Percentiles rank a stretch among this genome's conserved stretches.
Conservation (phyloP, 2,113 vertebrate genomes). For the Anguilla japonica region DNA sequence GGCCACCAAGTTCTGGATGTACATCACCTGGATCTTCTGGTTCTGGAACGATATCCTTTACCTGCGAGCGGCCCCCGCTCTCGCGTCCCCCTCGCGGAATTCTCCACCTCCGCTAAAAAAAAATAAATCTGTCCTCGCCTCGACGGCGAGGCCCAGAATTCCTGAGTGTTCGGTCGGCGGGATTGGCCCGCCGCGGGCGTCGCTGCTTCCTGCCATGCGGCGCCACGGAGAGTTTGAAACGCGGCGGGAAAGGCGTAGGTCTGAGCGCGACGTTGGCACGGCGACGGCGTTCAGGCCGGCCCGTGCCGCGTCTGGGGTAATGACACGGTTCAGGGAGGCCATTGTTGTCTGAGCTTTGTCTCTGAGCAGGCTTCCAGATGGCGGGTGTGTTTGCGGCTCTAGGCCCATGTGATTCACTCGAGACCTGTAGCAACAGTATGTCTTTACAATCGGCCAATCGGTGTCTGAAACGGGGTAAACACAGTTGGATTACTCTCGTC, state of each 20-base stretch:
- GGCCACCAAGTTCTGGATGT: conserved; percentile 99
- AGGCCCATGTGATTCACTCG: neutral
- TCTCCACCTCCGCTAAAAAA: neutral
- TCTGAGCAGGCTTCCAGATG: neutral
- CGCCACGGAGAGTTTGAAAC: neutral
- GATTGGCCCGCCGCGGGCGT: neutral
- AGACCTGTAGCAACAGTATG: neutral
- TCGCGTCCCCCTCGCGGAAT: neutral
- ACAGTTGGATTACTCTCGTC: no score
- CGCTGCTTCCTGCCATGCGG: neutral
- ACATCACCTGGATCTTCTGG: conserved; percentile 99
- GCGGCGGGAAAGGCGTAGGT: neutral
- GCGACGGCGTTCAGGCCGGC: neutral
- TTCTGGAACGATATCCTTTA: conserved; percentile 99
- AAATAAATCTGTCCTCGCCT: neutral
- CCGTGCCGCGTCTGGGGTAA: neutral
- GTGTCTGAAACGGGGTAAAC: neutral
- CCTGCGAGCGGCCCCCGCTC: no score
- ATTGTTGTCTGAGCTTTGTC: neutral
- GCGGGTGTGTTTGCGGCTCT: neutral
- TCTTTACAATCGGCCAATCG: neutral
- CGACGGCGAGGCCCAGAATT: neutral
- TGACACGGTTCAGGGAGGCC: neutral
- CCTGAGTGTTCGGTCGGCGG: neutral
- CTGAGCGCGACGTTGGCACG: neutral